These are phyloP conservation scores for Thalassarche chlororhynchos DNA, from an alignment of 2,113 vertebrate species.

Conservation along the genomic window DNA sequence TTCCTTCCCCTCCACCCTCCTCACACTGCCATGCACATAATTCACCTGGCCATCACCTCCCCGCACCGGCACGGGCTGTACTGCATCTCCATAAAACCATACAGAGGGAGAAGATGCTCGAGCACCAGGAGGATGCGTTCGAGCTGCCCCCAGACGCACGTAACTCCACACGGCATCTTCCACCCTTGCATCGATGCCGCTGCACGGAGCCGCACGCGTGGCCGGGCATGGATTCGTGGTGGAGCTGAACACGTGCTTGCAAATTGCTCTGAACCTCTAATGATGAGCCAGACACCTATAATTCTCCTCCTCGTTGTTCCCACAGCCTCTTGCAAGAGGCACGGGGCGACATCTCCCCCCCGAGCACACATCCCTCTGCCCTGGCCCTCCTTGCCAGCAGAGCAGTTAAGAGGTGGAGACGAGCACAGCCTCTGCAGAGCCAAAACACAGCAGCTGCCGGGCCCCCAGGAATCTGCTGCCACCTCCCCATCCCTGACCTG, in stretches of 20 bases:
- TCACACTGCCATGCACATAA: background rate
- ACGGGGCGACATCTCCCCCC: rapidly evolving
- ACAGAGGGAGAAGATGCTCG: rapidly evolving
- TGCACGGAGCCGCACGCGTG: rapidly evolving
- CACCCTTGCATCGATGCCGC: background rate
- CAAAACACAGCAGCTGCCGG: rapidly evolving
- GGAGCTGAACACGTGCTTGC: background rate
- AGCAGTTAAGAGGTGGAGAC: background rate
- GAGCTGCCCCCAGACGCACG: rapidly evolving
- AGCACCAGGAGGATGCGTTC: rapidly evolving
- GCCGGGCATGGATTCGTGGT: background rate
- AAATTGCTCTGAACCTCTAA: background rate
- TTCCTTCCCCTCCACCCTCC: background rate
- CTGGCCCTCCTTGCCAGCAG: background rate
- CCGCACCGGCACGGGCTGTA: rapidly evolving
- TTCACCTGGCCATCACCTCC: rapidly evolving
- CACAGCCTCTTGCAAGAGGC: background rate
- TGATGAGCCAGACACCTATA: rapidly evolving
- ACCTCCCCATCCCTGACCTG: background rate
- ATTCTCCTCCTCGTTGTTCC: background rate
- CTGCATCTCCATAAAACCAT: rapidly evolving
- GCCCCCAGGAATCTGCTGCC: background rate
- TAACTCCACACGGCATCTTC: background rate
- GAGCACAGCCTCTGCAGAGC: background rate
- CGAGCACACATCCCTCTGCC: no score